phyloP scores from a whole-genome alignment of 2,797 vertebrate species.

The Tapera naevia region DNA sequence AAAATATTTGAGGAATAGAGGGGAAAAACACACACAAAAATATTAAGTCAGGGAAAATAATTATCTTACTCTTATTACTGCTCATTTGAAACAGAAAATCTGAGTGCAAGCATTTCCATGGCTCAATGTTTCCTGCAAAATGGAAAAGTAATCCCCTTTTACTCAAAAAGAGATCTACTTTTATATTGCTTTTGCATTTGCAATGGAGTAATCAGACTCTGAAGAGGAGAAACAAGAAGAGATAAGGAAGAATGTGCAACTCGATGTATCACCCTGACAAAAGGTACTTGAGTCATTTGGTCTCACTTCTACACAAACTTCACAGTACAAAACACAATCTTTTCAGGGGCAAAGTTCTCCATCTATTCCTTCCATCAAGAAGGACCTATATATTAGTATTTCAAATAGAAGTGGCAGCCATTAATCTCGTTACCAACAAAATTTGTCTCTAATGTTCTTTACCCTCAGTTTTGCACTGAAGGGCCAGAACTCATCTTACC shows the following conservation, averaged over 20 bases:
- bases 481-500: neutral
- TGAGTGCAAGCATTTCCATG: neutral
- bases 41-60: slow-evolving; percentile 10
- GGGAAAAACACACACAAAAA: neutral
- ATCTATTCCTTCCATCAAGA: neutral
- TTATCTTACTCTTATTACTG: neutral
- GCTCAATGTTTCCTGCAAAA: neutral
- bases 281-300: neutral
- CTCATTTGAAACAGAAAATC: neutral
- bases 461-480: neutral
- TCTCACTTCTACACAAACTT: neutral
- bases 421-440: neutral
- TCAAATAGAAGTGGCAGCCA: neutral
- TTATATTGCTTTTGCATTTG: neutral
- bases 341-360: neutral
- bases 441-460: neutral
- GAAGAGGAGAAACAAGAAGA: neutral
- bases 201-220: neutral
- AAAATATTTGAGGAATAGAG: slow-evolving; percentile 11
- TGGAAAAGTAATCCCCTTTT: neutral
- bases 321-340: neutral
- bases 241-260: neutral
- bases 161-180: neutral
- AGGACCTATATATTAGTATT: neutral
- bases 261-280: neutral